Base-by-base conservation (phyloP, 2,888 invertebrate genomes). In the Pseudococcus jackbeardsleyi region DNA sequence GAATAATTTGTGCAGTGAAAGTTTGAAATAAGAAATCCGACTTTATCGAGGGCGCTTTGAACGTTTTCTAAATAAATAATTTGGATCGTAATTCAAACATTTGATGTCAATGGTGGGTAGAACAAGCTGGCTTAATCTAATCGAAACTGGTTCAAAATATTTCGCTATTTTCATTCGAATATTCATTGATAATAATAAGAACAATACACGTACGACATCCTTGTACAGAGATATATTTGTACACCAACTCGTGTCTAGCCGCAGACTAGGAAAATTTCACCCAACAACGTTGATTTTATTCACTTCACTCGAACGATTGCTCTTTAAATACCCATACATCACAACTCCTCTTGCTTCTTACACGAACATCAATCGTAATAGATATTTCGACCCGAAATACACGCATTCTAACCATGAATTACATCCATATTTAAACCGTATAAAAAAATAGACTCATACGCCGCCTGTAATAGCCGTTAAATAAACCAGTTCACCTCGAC, bases 401-500 rank as follows among this genome's bases (percentile, higher is more conserved):
- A 33, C 33, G 17, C 33, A 82, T 82, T 82, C 79, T 82, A 82
- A 72, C 72, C 72, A 33, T 72, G 72, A 82, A 82, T 82, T 82
- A 82, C 79, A 46, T 46, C 19, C 46, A 82, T 82, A 82, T 22
- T 46, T 19, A 46, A 19, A 82, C 79, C 26, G 72, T 72, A 72
- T 72, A 46, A 82, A 82, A 42, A 82, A 82, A 82, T 82, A 82
- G 79, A 82, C 79, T n/a, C 79, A 46, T 82, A 82, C 79, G 79
- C 79, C 79, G 79, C 19, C 79, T 82, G 46, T 82, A 82, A 82
- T 82, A 82, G 79, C 79, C 79, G 79, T 82, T 82, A 82, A 82
- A 82, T 46, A 82, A 82, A 82, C 79, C 79, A 82, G 79, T 82
- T 82, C 79, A 82, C 79, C 79, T 82, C 79, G 79, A 82, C 79